Percentiles rank a stretch among this genome's conserved stretches.
These are phyloP conservation scores for Noctuana brunneofusca DNA, from an alignment of 2,888 invertebrate genomes.

Conservation along the genomic window DNA sequence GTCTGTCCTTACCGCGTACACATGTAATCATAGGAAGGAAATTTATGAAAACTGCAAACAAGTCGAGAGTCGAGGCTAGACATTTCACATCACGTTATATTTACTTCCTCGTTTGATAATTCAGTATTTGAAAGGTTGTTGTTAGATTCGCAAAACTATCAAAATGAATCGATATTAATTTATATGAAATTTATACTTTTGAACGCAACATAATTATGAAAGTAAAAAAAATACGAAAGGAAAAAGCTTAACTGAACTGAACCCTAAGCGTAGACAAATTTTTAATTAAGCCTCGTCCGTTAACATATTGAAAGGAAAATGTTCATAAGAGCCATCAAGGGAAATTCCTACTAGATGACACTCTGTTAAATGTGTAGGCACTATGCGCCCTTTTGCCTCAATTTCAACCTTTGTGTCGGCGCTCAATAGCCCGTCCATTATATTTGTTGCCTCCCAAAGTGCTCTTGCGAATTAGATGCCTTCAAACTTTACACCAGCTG, in stretches of 20 bases:
- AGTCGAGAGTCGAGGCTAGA: constrained; percentile 14
- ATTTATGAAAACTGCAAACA: constrained; percentile 23
- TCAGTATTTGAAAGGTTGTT: neutral
- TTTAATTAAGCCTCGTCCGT: neutral
- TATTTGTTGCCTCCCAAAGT: constrained; percentile 2
- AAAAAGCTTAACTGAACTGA: neutral
- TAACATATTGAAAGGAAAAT: neutral
- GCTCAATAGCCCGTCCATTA: neutral
- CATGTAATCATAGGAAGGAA: constrained; percentile 22
- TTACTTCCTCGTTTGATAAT: constrained; percentile 20
- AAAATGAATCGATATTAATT: too few relatives aligned
- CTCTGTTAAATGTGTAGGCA: constrained; percentile 2
- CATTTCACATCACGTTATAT: constrained; percentile 6
- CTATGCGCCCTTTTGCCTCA: neutral
- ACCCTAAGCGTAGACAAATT: neutral
- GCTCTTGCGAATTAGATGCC: neutral
- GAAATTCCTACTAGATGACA: constrained; percentile 10
- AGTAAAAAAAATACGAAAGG: neutral
- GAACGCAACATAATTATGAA: neutral
- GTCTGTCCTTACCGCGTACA: neutral
- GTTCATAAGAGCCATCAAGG: constrained; percentile 1
- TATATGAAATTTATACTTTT: neutral
- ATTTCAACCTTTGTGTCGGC: neutral
- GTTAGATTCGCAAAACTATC: neutral
- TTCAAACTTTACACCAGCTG: neutral